Evolutionary conservation across 1,140 invertebrate species (phyloP).

Genomic region (Heliothis subflexa): DNA sequence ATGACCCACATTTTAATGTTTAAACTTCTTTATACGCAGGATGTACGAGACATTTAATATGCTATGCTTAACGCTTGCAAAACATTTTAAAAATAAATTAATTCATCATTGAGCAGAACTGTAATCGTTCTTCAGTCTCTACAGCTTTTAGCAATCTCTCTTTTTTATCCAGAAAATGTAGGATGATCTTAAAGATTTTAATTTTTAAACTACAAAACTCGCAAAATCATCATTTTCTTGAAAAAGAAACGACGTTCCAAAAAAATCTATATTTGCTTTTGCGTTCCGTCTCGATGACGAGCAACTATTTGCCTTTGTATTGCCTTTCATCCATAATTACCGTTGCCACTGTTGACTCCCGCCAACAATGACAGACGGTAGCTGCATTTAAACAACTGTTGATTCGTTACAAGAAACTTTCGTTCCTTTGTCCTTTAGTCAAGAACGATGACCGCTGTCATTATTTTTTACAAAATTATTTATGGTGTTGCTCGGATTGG

Average conservation of each 20-base stretch:
- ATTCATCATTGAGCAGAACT: not conserved
- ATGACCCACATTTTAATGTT: conserved; percentile 33
- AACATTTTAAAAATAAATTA: conserved; percentile 5
- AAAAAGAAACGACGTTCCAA: not conserved
- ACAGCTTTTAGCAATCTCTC: not conserved
- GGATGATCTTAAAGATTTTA: too few relatives aligned
- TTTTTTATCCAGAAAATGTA: too few relatives aligned
- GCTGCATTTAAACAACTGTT: conserved; percentile 1
- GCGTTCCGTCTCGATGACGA: conserved; percentile 2
- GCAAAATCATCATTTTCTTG: conserved; percentile 10
- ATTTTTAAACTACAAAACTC: not conserved
- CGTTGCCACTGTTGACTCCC: conserved; percentile 18
- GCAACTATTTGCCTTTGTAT: conserved; percentile 5
- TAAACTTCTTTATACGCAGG: conserved; percentile 28
- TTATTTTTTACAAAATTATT: too few relatives aligned
- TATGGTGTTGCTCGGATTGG: too few relatives aligned
- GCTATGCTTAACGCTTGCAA: conserved; percentile 17
- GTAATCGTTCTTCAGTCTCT: not conserved
- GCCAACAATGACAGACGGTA: conserved; percentile 19
- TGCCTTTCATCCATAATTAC: conserved; percentile 30
- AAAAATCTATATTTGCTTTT: conserved; percentile 10
- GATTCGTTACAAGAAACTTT: not conserved
- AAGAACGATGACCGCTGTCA: too few relatives aligned
- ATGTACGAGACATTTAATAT: conserved; percentile 29
- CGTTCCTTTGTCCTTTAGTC: not conserved